phyloP scores from a whole-genome alignment of 2,888 invertebrate species.

The Mesochorus sp. region DNA sequence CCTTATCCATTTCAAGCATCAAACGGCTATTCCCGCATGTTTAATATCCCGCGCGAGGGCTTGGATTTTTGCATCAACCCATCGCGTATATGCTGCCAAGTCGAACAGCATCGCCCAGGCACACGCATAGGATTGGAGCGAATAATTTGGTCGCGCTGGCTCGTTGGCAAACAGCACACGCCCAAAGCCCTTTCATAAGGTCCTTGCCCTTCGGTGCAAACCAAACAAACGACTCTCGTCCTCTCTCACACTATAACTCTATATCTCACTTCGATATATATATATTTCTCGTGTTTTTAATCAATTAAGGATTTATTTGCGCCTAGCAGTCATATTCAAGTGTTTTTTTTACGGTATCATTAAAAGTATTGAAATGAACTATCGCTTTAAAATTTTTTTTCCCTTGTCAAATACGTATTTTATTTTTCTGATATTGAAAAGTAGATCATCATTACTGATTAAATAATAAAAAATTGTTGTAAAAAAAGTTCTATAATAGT shows the following conservation, averaged over 20 bases:
- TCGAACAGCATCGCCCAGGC: constrained; percentile 13
- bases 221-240: neutral
- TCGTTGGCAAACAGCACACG: constrained; percentile 33
- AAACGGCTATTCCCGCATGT: constrained; percentile 55
- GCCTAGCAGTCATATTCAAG: no score
- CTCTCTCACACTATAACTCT: neutral
- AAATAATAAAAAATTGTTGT: no score
- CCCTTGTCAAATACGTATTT: no score
- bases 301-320: no score
- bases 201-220: constrained; percentile 57
- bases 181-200: constrained; percentile 43
- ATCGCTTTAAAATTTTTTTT: no score
- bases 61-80: constrained; percentile 58
- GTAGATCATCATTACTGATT: neutral
- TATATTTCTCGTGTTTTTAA: no score
- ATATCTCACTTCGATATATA: neutral
- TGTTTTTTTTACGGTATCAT: no score
- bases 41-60: constrained; percentile 57
- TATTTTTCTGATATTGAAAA: no score
- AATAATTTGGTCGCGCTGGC: constrained; percentile 73
- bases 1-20: constrained; percentile 59
- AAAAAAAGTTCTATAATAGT: no score
- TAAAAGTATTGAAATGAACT: no score
- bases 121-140: constrained; percentile 69
- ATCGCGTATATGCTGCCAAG: neutral